phyloP scores from a whole-genome alignment of 2,113 vertebrate species.

The Eptesicus fuscus region DNA sequence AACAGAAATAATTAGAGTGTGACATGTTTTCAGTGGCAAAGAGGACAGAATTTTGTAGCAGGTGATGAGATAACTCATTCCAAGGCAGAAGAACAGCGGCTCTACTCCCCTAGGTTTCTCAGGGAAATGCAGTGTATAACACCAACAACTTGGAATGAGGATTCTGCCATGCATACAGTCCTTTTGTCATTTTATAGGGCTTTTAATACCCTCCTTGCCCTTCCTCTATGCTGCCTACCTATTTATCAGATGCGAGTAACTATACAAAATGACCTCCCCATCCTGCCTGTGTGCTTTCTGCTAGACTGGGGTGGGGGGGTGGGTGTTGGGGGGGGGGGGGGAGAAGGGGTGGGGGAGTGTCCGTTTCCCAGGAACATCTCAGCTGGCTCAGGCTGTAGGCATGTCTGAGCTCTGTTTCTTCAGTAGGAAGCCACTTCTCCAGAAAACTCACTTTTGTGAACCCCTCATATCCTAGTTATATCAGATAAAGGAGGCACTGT shows the following conservation, averaged over 20 bases:
- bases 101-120: neutral
- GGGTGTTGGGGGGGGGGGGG: too few relatives aligned
- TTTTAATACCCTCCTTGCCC: neutral
- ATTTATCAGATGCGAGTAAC: neutral
- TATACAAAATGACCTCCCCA: neutral
- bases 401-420: neutral
- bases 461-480: neutral
- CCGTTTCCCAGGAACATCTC: neutral
- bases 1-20: neutral
- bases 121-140: neutral
- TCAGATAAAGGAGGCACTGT: neutral
- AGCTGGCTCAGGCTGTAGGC: neutral
- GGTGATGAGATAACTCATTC: neutral
- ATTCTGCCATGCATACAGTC: neutral
- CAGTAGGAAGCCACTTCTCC: neutral
- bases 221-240: neutral
- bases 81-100: neutral
- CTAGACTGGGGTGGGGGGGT: neutral
- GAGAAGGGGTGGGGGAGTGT: too few relatives aligned
- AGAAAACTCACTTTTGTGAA: neutral
- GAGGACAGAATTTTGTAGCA: neutral
- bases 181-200: neutral
- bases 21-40: neutral
- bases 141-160: neutral
- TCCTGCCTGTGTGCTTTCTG: neutral